Conservation (phyloP, 2,113 vertebrate genomes). For the Atlantisia rogersi region DNA sequence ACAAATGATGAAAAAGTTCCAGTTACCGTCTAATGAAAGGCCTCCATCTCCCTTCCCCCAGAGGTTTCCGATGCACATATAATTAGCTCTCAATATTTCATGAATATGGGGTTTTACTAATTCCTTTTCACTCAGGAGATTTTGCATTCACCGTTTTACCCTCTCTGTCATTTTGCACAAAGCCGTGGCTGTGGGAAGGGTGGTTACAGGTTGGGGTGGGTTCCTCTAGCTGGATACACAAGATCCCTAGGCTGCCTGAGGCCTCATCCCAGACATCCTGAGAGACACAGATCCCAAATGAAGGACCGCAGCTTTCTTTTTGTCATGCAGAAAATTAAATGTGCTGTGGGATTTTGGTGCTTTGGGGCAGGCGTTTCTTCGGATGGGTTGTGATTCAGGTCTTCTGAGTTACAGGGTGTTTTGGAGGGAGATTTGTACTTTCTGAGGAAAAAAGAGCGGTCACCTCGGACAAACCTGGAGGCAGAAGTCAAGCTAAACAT, state of each 20-base stretch:
- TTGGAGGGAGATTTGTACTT: neutral
- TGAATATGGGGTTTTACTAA: constrained; percentile 65
- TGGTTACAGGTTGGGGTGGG: neutral
- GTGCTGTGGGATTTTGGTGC: neutral
- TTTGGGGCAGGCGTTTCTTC: neutral
- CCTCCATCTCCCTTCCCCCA: constrained; percentile 66
- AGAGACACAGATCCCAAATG: constrained; percentile 6
- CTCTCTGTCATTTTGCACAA: constrained; percentile 60
- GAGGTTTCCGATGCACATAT: constrained; percentile 73
- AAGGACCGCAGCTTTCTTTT: neutral
- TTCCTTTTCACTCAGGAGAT: constrained; percentile 69
- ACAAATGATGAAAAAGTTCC: constrained; percentile 72
- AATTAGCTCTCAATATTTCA: constrained; percentile 66
- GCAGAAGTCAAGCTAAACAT: neutral
- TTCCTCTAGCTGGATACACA: constrained; percentile 2
- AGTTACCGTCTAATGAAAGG: constrained; percentile 73
- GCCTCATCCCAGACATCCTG: constrained; percentile 4
- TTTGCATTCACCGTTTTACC: neutral
- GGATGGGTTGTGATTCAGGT: neutral
- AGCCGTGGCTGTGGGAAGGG: constrained; percentile 12
- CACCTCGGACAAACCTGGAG: neutral
- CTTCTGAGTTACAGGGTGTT: neutral
- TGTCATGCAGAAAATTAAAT: neutral
- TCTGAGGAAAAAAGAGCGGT: neutral
- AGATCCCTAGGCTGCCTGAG: neutral